phyloP scores from a whole-genome alignment of 2,797 vertebrate genomes.

The Okamejei kenojei region DNA sequence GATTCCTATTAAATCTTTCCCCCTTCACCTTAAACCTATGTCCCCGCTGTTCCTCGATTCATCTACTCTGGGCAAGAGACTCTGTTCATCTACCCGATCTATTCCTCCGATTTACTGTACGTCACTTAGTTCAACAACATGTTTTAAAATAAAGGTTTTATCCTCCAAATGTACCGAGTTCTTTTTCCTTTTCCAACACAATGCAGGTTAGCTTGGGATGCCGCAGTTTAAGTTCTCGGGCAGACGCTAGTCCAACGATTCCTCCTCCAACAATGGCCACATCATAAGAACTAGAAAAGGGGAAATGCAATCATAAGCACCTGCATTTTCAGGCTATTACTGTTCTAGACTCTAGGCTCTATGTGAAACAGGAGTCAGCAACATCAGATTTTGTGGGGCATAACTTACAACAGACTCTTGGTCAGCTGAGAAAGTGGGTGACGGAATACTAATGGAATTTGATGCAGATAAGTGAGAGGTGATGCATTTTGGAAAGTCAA shows the following conservation, averaged over 20 bases:
- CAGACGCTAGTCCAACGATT: slow-evolving; percentile 83
- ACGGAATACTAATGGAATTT: too few relatives aligned
- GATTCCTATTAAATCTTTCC: too few relatives aligned
- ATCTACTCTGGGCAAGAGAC: too few relatives aligned
- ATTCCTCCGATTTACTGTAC: too few relatives aligned
- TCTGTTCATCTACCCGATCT: too few relatives aligned
- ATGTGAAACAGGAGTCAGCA: not conserved
- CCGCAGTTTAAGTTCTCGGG: slow-evolving; percentile 73
- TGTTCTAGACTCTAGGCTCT: not conserved
- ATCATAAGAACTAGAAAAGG: slow-evolving; percentile 56
- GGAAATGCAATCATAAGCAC: not conserved
- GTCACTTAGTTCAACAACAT: not conserved
- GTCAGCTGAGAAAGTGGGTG: too few relatives aligned
- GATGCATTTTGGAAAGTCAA: too few relatives aligned
- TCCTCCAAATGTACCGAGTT: slow-evolving; percentile 61
- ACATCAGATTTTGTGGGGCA: not conserved
- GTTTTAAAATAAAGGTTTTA: not conserved
- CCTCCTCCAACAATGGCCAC: slow-evolving; percentile 79
- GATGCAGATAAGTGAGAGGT: too few relatives aligned
- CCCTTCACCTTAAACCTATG: too few relatives aligned
- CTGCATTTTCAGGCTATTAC: not conserved
- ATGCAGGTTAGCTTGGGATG: slow-evolving; percentile 71
- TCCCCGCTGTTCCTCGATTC: too few relatives aligned
- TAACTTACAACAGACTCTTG: not conserved
- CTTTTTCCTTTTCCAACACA: slow-evolving; percentile 85